Percentiles rank a stretch among this genome's conserved stretches.
Conservation (phyloP, 1,140 invertebrate genomes). For the Meloidogyne floridensis region DNA sequence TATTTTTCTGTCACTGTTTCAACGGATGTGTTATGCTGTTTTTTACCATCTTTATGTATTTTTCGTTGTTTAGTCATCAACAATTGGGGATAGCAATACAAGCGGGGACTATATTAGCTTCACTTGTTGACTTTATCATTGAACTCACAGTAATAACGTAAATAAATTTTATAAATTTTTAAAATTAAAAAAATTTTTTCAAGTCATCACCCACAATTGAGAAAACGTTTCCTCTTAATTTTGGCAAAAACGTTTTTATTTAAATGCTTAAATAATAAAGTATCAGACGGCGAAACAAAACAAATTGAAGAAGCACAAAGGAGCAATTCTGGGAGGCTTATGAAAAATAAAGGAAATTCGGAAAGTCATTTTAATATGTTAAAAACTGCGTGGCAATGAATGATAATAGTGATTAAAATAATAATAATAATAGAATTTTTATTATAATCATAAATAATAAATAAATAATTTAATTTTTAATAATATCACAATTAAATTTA, state of each 20-base stretch:
- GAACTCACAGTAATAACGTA: not conserved
- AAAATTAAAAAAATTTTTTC: not conserved
- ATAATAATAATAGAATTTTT: no score
- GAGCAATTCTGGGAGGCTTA: not conserved
- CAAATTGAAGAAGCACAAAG: not conserved
- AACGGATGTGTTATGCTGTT: not conserved
- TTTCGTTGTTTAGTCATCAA: not conserved
- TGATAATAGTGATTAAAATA: constrained; percentile 15
- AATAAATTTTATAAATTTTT: no score
- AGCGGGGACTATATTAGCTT: not conserved
- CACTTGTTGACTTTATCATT: not conserved
- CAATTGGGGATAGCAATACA: not conserved
- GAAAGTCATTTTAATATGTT: not conserved
- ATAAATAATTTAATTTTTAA: not conserved
- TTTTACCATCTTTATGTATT: not conserved
- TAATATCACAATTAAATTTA: constrained; percentile 7
- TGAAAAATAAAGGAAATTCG: not conserved
- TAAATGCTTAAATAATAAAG: not conserved
- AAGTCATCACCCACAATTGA: constrained; percentile 5
- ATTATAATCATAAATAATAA: no score
- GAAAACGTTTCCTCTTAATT: not conserved
- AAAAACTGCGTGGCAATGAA: not conserved
- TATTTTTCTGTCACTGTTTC: not conserved
- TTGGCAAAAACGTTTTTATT: not conserved
- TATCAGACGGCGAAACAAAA: not conserved